These are phyloP conservation scores for Silurus meridionalis DNA, from an alignment of 2,113 vertebrate genomes.

Conservation along the genomic window DNA sequence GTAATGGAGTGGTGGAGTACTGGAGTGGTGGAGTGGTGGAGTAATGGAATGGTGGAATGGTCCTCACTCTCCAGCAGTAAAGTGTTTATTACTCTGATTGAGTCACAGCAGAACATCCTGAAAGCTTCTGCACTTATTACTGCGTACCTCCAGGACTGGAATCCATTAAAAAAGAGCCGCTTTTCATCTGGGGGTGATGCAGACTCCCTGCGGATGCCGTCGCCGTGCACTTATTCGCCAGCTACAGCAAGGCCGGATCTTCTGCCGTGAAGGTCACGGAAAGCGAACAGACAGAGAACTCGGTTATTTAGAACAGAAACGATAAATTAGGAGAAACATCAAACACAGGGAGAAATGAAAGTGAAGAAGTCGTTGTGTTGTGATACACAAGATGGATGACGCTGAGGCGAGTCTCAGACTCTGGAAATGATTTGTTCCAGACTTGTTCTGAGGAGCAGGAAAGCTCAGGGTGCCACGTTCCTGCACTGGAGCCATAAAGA, in stretches of 20 bases:
- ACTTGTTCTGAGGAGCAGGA: constrained; percentile 18
- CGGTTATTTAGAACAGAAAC: background rate
- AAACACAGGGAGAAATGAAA: background rate
- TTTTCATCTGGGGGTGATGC: constrained; percentile 35
- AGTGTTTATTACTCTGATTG: background rate
- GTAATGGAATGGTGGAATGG: too few relatives aligned
- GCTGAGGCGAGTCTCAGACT: constrained; percentile 33
- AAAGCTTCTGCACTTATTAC: background rate
- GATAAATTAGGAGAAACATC: constrained; percentile 27
- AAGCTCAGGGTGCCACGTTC: constrained; percentile 38
- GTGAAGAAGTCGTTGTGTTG: constrained; percentile 1
- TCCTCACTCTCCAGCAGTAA: background rate
- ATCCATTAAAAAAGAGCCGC: constrained; percentile 12
- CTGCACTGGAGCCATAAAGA: constrained; percentile 30
- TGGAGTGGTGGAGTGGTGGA: too few relatives aligned
- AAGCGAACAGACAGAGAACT: background rate
- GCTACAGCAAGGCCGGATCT: background rate
- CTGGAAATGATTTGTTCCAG: constrained; percentile 42
- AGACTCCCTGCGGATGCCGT: background rate
- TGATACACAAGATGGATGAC: constrained; percentile 21
- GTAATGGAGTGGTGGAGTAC: too few relatives aligned
- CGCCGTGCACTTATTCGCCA: background rate
- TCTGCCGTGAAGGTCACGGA: constrained; percentile 13
- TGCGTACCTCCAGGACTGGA: background rate
- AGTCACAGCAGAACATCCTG: constrained; percentile 1